Base-by-base conservation (phyloP, 2,888 invertebrate species). In the Aproaerema taeniolella region DNA sequence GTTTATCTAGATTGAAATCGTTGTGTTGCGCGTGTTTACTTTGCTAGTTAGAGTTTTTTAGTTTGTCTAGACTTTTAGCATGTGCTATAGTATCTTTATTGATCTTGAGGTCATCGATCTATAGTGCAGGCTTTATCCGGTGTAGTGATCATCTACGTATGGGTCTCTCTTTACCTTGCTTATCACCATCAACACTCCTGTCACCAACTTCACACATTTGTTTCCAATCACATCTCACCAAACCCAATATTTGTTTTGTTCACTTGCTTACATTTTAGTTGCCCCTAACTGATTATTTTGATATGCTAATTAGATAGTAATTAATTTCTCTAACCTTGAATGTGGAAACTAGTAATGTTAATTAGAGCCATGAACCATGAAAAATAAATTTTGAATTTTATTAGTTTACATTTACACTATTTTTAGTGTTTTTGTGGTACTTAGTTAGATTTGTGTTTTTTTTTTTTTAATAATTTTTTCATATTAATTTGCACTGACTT, bases 1-100 rank as follows among this genome's bases (percentile, higher is more conserved):
- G 52, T 59, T 66, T 55, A 60, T 52, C 43, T 59, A 53, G 49
- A 61, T 53, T 50, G 54, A 39, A 50, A 12, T 44, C 41, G 31
- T 45, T 49, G 45, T 52, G 35, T 55, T 42, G 35, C 39, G 43
- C 52, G n/a, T 71, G 59, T 70, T 68, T 68, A 49, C 64, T 54
- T 60, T 56, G 48, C 56, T 43, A 42, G 46, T 47, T 46, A 47
- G 40, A 43, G 44, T 41, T 42, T 37, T 43, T 20, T 4, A 20
- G 4, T 20, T 20, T 20, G 20, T 20, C 8, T 20, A 20, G 20
- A n/a, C n/a, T 20, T 20, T 20, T 20, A 20, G 20, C 8, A 6
- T 20, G 25, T 12, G 17, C 11, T 5, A 10, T 30, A 12, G 2
- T 35, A 28, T 16, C 26, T 15, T 16, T 30, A 39, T 42, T 35